phyloP scores from a whole-genome alignment of 2,797 vertebrate species.

The Chanos chanos region DNA sequence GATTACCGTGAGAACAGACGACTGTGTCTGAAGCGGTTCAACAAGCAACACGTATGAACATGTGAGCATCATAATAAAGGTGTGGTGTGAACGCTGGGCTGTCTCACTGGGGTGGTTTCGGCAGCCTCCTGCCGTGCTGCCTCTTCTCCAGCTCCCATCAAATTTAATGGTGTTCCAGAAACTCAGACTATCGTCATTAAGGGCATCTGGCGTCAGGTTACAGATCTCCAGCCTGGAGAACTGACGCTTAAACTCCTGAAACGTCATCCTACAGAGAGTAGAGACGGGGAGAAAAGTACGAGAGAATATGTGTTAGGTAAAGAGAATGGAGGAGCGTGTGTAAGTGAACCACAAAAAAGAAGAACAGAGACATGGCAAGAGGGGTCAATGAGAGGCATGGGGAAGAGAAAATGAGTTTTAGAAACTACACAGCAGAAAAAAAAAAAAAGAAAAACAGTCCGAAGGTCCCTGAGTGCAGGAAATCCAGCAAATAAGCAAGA shows the following conservation, averaged over 20 bases:
- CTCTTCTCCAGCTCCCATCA: slow-evolving; percentile 75
- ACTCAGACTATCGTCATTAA: slow-evolving; percentile 64
- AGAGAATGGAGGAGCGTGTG: background rate
- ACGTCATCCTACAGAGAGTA: slow-evolving; percentile 73
- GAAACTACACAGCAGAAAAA: background rate
- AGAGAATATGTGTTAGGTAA: background rate
- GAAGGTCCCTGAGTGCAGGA: too few species aligned
- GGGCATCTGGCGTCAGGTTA: slow-evolving; percentile 78
- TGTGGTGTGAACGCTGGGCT: background rate
- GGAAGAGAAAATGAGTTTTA: background rate
- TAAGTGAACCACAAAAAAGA: background rate
- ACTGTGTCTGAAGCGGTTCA: too few species aligned
- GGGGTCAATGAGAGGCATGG: background rate
- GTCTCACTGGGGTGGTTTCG: slow-evolving; percentile 74
- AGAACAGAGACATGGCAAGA: background rate
- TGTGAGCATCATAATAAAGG: too few species aligned
- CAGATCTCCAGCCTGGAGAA: slow-evolving; percentile 82
- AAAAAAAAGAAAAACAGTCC: background rate
- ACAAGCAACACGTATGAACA: too few species aligned
- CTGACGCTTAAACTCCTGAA: slow-evolving; percentile 76
- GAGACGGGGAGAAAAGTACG: background rate
- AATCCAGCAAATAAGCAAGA: too few species aligned
- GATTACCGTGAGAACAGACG: too few species aligned
- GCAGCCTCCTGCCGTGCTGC: slow-evolving; percentile 81
- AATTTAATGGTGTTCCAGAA: slow-evolving; percentile 78